Conservation (phyloP, 2,797 vertebrate species). For the Zalophus californianus region DNA sequence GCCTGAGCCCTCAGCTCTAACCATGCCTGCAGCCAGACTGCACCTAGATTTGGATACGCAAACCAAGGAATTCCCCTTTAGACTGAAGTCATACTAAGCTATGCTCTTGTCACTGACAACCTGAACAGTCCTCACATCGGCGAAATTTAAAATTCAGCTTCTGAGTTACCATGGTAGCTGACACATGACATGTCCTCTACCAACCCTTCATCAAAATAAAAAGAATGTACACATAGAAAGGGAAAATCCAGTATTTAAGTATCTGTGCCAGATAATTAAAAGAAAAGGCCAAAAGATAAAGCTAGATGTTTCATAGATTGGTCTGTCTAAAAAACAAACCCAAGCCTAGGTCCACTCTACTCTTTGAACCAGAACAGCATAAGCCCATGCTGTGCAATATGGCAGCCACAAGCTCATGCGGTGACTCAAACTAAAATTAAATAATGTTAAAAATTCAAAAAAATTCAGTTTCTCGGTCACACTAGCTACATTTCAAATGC, state of each 20-base stretch:
- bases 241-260: background rate
- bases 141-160: conserved; percentile 1
- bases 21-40: too few relatives aligned
- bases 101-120: background rate
- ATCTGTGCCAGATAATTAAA: background rate
- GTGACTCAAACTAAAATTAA: conserved; percentile 14
- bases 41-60: background rate
- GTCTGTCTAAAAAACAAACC: background rate
- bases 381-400: background rate
- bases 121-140: background rate
- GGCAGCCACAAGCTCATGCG: background rate
- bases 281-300: background rate
- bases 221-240: background rate
- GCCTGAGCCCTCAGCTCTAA: background rate
- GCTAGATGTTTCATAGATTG: background rate
- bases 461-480: conserved; percentile 22
- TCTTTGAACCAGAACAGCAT: background rate
- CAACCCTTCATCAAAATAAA: background rate
- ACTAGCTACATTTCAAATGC: background rate
- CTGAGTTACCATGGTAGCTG: background rate
- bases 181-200: background rate
- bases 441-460: background rate
- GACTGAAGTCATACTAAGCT: background rate
- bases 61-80: background rate
- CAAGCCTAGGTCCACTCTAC: background rate